phyloP scores from a whole-genome alignment of 2,888 invertebrate genomes.

The Agrypnus murinus region DNA sequence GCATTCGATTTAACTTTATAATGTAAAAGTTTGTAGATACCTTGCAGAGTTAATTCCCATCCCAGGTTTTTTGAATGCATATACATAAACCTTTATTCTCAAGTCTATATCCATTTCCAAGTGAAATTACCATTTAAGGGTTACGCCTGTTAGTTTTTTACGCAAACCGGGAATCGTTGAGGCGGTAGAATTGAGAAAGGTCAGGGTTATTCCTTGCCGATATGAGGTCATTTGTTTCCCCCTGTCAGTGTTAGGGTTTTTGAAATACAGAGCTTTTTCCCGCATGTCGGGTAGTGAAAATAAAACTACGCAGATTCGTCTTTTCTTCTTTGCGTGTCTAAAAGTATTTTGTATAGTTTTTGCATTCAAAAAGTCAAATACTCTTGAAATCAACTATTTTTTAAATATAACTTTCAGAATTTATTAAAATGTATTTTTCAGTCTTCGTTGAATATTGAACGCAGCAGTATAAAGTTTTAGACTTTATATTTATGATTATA shows the following conservation, averaged over 20 bases:
- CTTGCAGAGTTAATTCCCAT: slow-evolving; percentile 8
- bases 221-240: slow-evolving; percentile 37
- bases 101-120: slow-evolving; percentile 19
- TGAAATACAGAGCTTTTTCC: slow-evolving; percentile 33
- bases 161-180: slow-evolving; percentile 25
- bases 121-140: slow-evolving; percentile 29
- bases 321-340: slow-evolving; percentile 25
- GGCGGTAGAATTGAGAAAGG: slow-evolving; percentile 28
- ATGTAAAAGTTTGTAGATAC: slow-evolving; percentile 22
- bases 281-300: slow-evolving; percentile 29
- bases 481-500: too few relatives aligned
- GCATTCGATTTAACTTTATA: slow-evolving; percentile 23
- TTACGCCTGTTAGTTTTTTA: slow-evolving; percentile 34
- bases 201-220: slow-evolving; percentile 35
- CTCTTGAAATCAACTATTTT: background rate
- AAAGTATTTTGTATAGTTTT: slow-evolving; percentile 14
- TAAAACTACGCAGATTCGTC: slow-evolving; percentile 35
- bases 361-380: background rate
- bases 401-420: too few relatives aligned
- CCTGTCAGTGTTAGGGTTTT: slow-evolving; percentile 34
- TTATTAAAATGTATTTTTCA: too few relatives aligned
- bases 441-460: too few relatives aligned
- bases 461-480: too few relatives aligned
- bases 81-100: background rate
- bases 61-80: too few relatives aligned